Evolutionary conservation across 2,113 vertebrate genomes (phyloP).

Genomic region (Talpa occidentalis): DNA sequence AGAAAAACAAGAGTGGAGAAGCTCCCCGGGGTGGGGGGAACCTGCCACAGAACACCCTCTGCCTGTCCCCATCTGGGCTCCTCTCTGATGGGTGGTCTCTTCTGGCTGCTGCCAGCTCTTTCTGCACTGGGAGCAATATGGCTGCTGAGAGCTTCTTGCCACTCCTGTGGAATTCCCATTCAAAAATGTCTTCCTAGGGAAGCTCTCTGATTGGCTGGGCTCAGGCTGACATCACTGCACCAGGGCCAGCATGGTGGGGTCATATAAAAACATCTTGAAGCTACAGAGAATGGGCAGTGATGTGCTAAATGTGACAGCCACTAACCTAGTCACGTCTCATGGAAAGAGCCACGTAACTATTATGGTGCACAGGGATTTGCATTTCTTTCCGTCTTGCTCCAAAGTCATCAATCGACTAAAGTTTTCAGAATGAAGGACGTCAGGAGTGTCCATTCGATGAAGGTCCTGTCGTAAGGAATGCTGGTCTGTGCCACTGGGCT

Average conservation of each 20-base stretch:
- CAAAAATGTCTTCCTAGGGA: too few species aligned
- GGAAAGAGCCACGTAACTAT: too few species aligned
- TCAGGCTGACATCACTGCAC: fast-evolving
- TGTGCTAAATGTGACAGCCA: neutral
- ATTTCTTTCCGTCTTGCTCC: neutral
- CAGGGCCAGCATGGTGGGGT: fast-evolving
- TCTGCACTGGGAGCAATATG: fast-evolving
- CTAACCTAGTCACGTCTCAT: neutral
- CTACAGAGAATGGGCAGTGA: neutral
- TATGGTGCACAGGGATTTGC: neutral
- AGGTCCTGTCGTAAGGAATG: fast-evolving
- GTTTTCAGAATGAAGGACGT: neutral
- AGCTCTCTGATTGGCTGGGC: neutral
- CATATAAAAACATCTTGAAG: neutral
- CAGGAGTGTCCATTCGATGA: fast-evolving
- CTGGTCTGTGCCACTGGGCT: neutral
- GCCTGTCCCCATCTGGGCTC: fast-evolving
- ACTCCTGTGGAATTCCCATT: too few species aligned
- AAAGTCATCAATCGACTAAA: fast-evolving
- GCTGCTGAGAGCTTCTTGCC: neutral
- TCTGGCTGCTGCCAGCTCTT: neutral
- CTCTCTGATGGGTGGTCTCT: neutral
- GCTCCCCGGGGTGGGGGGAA: neutral
- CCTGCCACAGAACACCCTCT: neutral
- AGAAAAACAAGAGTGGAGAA: neutral